A percentile compares a stretch with the other conserved stretches of the same genome.
These are phyloP conservation scores for Troides oblongomaculatus DNA, from an alignment of 2,888 invertebrate species.

Conservation along the genomic window DNA sequence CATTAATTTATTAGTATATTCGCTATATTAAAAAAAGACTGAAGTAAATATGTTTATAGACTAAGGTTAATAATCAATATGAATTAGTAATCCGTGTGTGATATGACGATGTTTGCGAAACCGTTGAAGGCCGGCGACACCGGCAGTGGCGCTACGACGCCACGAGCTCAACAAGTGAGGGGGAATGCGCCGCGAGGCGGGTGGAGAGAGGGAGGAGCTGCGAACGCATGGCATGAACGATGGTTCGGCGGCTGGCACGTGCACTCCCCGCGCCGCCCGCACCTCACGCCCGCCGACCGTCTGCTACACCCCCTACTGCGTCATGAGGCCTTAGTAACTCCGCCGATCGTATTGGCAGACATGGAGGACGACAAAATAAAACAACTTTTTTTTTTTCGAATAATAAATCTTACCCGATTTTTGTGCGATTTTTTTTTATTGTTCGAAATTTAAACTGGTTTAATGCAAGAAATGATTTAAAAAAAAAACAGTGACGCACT, in stretches of 20 bases:
- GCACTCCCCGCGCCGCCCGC: constrained; percentile 38
- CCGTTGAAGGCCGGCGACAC: constrained; percentile 45
- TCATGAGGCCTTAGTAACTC: constrained; percentile 63
- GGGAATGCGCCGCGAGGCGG: constrained; percentile 12
- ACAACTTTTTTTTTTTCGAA: no score
- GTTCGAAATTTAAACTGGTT: constrained; percentile 2
- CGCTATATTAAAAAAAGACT: background rate
- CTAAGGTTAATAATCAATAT: constrained; percentile 26
- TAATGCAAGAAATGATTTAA: background rate
- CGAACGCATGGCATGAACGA: constrained; percentile 71
- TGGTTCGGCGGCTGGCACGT: constrained; percentile 49
- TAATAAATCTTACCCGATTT: no score
- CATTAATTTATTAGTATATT: background rate
- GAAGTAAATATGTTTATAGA: background rate
- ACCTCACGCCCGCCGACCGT: constrained; percentile 49
- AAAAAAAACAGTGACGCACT: constrained; percentile 36
- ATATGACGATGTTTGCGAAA: constrained; percentile 21
- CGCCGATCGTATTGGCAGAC: constrained; percentile 72
- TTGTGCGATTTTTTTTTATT: background rate
- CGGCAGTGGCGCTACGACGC: constrained; percentile 41
- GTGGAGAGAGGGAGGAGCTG: constrained; percentile 38
- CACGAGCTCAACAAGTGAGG: constrained; percentile 70
- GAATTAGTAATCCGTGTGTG: constrained; percentile 19
- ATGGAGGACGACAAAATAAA: constrained; percentile 37
- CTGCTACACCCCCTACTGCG: constrained; percentile 50